Base-by-base conservation (phyloP, 1,140 invertebrate species). In the Caerostris extrusa region DNA sequence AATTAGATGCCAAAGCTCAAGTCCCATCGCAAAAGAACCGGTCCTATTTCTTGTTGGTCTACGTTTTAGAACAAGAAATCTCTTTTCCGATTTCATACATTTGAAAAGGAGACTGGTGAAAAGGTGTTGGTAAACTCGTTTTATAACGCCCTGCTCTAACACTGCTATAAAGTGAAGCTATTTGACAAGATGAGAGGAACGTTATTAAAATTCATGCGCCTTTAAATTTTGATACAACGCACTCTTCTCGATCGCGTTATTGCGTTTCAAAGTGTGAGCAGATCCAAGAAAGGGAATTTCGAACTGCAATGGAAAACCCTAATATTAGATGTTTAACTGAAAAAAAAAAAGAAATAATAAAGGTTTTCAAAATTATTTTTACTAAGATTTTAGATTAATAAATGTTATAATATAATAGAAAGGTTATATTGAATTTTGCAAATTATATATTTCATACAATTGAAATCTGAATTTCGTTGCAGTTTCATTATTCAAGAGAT, bases 151-250 rank as follows among this genome's bases (percentile, higher is more conserved):
- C 8, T 10, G 19, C 19, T 12, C 34, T 14, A 77, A 77, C 4
- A 8, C 50, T 50, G 53, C 34, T 50, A 50, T 4, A 53, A 77
- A 67, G 61, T 12, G 71, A 50, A 77, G 71, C 53, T 77, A 50
- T 5, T 77, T 8, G 3, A 53, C 50, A 14, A 77, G 71, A 6
- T 67, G 61, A 67, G 17, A 7, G 61, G 34, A 17, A 67, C 4
- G 61, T n/a, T 67, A 67, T 67, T 67, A 67, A 67, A 67, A 67
- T 67, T 67, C 61, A 67, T 67, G 61, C 61, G n/a, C 4, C n/a
- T 67, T 67, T 67, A 67, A 67, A 67, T 67, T 67, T 67, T 67
- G 61, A 67, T 67, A n/a, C 61, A n/a, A 12, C 6, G 61, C 0
- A 6, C 7, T 67, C 61, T 12, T 67, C 17, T 17, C 12, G 5